phyloP scores from a whole-genome alignment of 2,797 vertebrate genomes.

The Dipus sagitta region DNA sequence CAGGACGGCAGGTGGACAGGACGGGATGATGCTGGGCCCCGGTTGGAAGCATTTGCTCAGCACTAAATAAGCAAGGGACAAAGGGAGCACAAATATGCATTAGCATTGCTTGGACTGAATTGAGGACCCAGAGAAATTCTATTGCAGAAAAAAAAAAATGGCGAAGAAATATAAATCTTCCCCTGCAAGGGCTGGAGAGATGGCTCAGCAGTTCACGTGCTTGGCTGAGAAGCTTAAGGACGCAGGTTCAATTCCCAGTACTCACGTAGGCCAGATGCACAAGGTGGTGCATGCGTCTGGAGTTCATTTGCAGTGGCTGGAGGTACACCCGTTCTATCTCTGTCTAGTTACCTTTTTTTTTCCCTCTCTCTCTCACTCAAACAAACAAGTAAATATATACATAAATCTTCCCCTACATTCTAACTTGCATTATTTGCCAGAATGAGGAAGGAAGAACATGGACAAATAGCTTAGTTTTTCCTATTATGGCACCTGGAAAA shows the following conservation, averaged over 20 bases:
- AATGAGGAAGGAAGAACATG: not conserved
- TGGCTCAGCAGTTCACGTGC: no score
- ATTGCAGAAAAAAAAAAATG: not conserved
- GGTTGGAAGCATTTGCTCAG: not conserved
- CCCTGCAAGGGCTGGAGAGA: not conserved
- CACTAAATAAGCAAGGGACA: not conserved
- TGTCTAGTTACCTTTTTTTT: no score
- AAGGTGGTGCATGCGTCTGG: no score
- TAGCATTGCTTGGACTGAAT: not conserved
- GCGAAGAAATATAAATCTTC: not conserved
- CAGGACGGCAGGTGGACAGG: not conserved
- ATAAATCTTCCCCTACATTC: not conserved
- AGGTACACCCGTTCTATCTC: no score
- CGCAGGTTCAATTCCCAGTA: no score
- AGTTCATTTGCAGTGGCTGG: no score
- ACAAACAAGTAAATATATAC: no score
- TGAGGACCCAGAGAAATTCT: not conserved
- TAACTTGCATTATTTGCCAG: not conserved
- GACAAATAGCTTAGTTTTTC: not conserved
- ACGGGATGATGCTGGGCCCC: not conserved
- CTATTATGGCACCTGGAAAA: not conserved
- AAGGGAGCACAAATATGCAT: not conserved
- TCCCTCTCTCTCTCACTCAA: no score
- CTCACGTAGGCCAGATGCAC: no score
- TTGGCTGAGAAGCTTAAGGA: no score